Evolutionary conservation across 2,888 invertebrate species (phyloP), one percentile per base, ranked within the genome.

Genomic region (Peribatodes rhomboidaria): DNA sequence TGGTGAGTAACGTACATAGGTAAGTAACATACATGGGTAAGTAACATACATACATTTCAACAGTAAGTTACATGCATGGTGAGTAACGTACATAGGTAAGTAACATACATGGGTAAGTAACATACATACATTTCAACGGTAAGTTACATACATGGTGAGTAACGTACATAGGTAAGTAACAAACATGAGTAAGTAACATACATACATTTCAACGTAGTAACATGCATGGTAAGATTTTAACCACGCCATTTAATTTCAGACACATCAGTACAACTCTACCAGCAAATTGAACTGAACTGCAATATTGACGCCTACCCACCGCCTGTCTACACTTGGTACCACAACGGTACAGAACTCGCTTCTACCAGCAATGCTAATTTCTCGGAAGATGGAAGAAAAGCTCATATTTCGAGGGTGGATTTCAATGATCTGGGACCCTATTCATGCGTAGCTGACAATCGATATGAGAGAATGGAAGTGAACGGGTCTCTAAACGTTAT

Each of bases 391-490:
- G 75, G 74, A 4, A 71, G 75, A 0, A 78, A 78, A 1, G 61
- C 92, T 1, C 74, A 77, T 16, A 76, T 93, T 31, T 73, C 78
- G 20, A 83, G 77, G 54, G 81, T 89, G 1, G 82, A 85, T 47
- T 88, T 90, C 35, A 66, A 72, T 1, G 76, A 91, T 61, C 68
- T 91, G 2, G 95, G 95, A 0, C 73, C 81, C 13, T 95, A 95
- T 71, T 81, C 79, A 0, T 95, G 95, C 76, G 83, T 84, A 39
- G 94, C 94, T 0, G 86, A 86, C 37, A 95, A 95, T 78, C 87
- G 86, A 0, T 89, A 78, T 71, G 91, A 92, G 59, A 83, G 57
- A 2, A 37, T 88, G 2, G 61, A 57, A 10, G 72, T 87, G 0
- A 82, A 79, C 60, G 89, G 85, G 0, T 82, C 72, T 9, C 66